Evolutionary conservation across 2,888 invertebrate genomes (phyloP), one percentile per base, ranked within the genome.

Genomic region (Horisme vitalbata): DNA sequence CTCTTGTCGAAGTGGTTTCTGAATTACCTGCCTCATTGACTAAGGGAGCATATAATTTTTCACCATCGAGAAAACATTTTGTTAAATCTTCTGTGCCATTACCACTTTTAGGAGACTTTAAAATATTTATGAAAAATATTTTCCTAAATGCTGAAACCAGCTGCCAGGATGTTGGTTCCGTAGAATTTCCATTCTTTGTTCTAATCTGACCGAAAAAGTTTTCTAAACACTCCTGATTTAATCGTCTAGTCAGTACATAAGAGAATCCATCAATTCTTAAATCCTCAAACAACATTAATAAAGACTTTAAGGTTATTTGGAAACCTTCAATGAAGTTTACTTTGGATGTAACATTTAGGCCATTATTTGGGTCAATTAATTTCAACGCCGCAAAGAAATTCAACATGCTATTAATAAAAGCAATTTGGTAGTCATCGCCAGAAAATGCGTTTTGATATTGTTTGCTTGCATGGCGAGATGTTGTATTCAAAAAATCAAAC

Each of bases 271-370:
- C 39, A 30, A 20, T 10, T 35, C 38, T 36, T 31, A 57, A 43
- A 46, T 55, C 52, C 27, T 35, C 38, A 28, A 28, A 24, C 26
- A 58, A 27, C 38, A 43, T 38, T 10, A 41, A 33, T 26, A 52
- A 31, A 5, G 56, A 33, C 32, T 45, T 32, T 21, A 60, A 49
- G 2, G 55, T 45, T 31, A 56, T 48, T 46, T 53, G 50, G 12
- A 57, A 21, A 26, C 51, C 45, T 21, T 41, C 32, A 32, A 52
- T 47, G 21, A 36, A 20, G 20, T 41, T 39, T 1, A 47, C 30
- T 18, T 6, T 10, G 9, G 23, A 9, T 1, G 23, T 34, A 23
- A 23, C 9, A 24, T 34, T 6, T 9, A 14, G 4, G 9, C 14
- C 14, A 24, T 2, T 34, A 24, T 34, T 34, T 4, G n/a, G 23